Evolutionary conservation across 2,113 vertebrate species (phyloP), one percentile per base, ranked within the genome.

Genomic region (Ceyx melanurus): DNA sequence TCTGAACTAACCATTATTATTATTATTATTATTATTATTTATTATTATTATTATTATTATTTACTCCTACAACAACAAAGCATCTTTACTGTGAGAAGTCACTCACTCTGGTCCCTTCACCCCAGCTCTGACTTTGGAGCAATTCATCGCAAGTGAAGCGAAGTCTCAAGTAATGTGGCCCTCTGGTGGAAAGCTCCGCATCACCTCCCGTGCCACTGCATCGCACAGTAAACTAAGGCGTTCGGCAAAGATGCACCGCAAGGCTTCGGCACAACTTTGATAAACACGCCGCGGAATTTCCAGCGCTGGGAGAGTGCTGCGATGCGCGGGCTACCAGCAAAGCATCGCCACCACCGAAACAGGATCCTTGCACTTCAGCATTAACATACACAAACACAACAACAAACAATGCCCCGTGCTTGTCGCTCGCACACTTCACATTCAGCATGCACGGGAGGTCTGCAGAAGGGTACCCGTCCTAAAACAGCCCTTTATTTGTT

Each of bases 161-260:
- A 97, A 98, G 97, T 97, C 97, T 98, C 98, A 98, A 98, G 98
- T 98, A 98, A 99, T 98, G 98, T 98, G 98, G 99, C 99, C 99
- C 99, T 99, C 99, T 99, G 98, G 98, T 99, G 99, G 99, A 98
- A 98, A 97, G 93, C 95, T 81, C 95, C 28, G 97, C 93, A 97
- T 88, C 96, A 95, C 48, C 80, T 96, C 97, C 94, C 82, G 89
- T 65, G 88, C 92, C 74, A 92, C 97, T 50, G 26, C 54, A 89
- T 19, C 37, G 89, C 87, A 71, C 90, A 76, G 95, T 92, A 96
- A 98, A 95, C 96, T 90, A 91, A 86, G 80, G 92, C 95, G 74
- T 95, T 90, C 89, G 58, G 70, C 91, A 96, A 97, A 96, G 91
- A 95, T 86, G 94, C 95, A 90, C 94, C 82, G 90, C 89, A 78